Evolutionary conservation across 2,888 invertebrate species (phyloP).

Genomic region (Pammene aurita): DNA sequence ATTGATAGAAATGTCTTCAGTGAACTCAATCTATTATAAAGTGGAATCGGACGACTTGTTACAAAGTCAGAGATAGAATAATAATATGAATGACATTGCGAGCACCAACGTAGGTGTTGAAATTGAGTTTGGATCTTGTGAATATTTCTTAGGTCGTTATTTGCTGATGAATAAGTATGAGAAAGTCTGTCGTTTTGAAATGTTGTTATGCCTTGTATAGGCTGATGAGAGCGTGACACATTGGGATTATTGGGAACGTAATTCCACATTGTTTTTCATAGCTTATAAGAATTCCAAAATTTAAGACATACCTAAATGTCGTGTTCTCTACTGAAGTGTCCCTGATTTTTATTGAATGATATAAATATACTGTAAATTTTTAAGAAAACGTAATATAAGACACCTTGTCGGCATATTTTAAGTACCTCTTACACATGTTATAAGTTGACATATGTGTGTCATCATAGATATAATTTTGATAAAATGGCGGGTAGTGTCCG

Average conservation of each 20-base stretch:
- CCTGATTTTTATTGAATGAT: too few relatives aligned
- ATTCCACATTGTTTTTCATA: not conserved
- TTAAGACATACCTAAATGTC: too few relatives aligned
- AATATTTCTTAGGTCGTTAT: constrained; percentile 24
- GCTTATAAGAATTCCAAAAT: not conserved
- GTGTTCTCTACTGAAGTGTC: too few relatives aligned
- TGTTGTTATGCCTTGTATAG: constrained; percentile 4
- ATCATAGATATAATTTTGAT: too few relatives aligned
- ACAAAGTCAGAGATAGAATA: constrained; percentile 32
- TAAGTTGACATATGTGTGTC: too few relatives aligned
- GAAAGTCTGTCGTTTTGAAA: constrained; percentile 3
- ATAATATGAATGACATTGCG: constrained; percentile 32
- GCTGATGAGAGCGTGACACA: not conserved
- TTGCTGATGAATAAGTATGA: constrained; percentile 26
- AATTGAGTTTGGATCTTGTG: constrained; percentile 32
- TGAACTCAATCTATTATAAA: constrained; percentile 23
- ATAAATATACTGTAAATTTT: too few relatives aligned
- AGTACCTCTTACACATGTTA: too few relatives aligned
- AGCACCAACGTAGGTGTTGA: constrained; percentile 27
- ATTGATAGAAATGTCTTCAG: not conserved
- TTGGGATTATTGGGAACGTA: not conserved
- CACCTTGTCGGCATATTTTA: too few relatives aligned
- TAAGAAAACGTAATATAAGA: too few relatives aligned
- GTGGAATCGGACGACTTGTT: constrained; percentile 29
- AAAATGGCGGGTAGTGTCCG: too few relatives aligned